Evolutionary conservation across 2,113 vertebrate species (phyloP).

Genomic region (Verasper variegatus): DNA sequence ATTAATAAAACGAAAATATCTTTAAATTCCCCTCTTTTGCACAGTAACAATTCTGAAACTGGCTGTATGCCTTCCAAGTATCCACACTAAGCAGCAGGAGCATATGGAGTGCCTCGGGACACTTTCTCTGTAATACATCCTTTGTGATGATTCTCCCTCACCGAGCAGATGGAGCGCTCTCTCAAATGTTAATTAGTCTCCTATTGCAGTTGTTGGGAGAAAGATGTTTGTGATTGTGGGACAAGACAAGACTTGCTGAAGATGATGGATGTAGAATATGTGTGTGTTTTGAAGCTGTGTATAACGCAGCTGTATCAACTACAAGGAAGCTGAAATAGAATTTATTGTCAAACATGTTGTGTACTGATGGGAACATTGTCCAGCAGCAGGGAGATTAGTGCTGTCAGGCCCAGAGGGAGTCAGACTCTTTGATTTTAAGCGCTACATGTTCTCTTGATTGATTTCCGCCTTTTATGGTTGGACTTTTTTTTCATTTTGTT

Average conservation of each 20-base stretch:
- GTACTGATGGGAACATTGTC: too few relatives aligned
- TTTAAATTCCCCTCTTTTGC: not conserved
- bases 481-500: too few relatives aligned
- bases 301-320: not conserved
- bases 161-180: conserved; percentile 42
- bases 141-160: conserved; percentile 17
- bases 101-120: conserved; percentile 42
- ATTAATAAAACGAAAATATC: conserved; percentile 5
- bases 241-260: not conserved
- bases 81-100: conserved; percentile 7
- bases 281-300: not conserved
- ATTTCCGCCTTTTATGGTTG: too few relatives aligned
- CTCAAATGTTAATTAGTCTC: conserved; percentile 47
- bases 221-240: conserved; percentile 13
- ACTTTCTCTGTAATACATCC: conserved; percentile 34
- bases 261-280: conserved; percentile 8
- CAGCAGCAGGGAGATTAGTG: too few relatives aligned
- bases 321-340: not conserved
- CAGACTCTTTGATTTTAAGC: not conserved
- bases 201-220: conserved; percentile 12
- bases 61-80: not conserved
- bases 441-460: not conserved
- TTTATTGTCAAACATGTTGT: not conserved
- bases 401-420: not conserved
- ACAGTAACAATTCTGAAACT: not conserved